Evolutionary conservation across 2,888 invertebrate genomes (phyloP), one percentile per base, ranked within the genome.

Genomic region (Entomobrya proxima): DNA sequence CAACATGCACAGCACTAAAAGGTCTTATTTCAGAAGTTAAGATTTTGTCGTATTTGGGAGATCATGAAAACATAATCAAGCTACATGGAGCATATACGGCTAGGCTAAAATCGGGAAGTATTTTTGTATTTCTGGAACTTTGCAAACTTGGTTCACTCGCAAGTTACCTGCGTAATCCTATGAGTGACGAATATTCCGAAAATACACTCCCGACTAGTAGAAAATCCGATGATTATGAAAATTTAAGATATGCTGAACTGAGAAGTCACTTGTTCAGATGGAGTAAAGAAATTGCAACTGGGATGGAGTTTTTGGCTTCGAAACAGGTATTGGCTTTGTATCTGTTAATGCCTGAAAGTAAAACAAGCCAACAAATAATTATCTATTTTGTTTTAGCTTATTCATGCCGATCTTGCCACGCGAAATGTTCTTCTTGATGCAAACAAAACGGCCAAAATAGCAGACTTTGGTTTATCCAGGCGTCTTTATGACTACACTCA

Each of bases 321-420:
- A 55, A 55, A 21, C 7, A 58, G 2, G 74, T 81, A 32, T n/a
- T n/a, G n/a, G n/a, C n/a, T n/a, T n/a, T n/a, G n/a, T n/a, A n/a
- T n/a, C n/a, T n/a, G n/a, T n/a, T n/a, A n/a, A n/a, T n/a, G n/a
- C n/a, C n/a, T n/a, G n/a, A n/a, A n/a, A n/a, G n/a, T n/a, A n/a
- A n/a, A n/a, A n/a, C n/a, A n/a, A n/a, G n/a, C n/a, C n/a, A n/a
- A n/a, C n/a, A n/a, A n/a, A n/a, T n/a, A n/a, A n/a, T n/a, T n/a
- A n/a, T n/a, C n/a, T n/a, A n/a, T n/a, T n/a, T n/a, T n/a, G n/a
- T n/a, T n/a, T n/a, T n/a, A n/a, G n/a, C n/a, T n/a, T n/a, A 32
- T 87, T 61, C 87, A 87, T 69, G 87, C 84, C 21, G 87, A 87
- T 58, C 44, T 87, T 0, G 74, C 84, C 9, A 55, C 84, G 1